phyloP scores from a whole-genome alignment of 2,888 invertebrate genomes.

The Cylloceria caligata region DNA sequence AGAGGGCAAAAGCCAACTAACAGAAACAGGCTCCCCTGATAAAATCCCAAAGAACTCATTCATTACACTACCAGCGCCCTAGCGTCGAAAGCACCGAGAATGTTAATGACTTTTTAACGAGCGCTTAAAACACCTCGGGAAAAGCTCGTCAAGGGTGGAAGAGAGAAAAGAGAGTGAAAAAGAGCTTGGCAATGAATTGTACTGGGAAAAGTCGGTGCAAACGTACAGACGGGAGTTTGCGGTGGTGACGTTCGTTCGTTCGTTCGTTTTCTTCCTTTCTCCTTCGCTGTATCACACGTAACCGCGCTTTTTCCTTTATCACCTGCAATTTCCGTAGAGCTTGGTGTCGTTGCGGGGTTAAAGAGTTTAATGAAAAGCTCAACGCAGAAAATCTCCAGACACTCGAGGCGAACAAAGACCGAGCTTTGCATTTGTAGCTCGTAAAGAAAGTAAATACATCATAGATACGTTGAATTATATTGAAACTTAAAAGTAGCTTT shows the following conservation, averaged over 20 bases:
- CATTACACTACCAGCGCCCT: constrained; percentile 33
- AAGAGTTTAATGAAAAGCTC: constrained; percentile 36
- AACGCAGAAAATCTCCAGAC: constrained; percentile 31
- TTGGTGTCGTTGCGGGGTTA: constrained; percentile 22
- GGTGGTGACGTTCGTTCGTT: constrained; percentile 50
- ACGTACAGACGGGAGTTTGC: constrained; percentile 51
- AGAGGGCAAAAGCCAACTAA: neutral
- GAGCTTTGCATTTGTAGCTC: constrained; percentile 4
- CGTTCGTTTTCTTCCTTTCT: constrained; percentile 25
- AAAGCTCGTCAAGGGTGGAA: constrained; percentile 53
- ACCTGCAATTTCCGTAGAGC: constrained; percentile 55
- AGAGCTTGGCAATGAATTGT: constrained; percentile 49
- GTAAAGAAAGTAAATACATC: neutral
- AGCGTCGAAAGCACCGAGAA: constrained; percentile 54
- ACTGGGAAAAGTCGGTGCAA: constrained; percentile 33
- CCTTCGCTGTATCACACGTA: constrained; percentile 26
- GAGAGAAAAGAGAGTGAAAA: constrained; percentile 27
- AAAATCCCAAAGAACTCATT: constrained; percentile 59
- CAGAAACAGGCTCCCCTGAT: constrained; percentile 12
- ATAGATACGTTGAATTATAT: neutral
- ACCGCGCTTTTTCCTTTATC: constrained; percentile 47
- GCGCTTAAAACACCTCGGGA: constrained; percentile 71
- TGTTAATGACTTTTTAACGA: constrained; percentile 77
- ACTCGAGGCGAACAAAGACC: constrained; percentile 18
- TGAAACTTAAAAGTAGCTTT: constrained; percentile 20